These are phyloP conservation scores for Heterocephalus glaber DNA, from an alignment of 2,113 vertebrate genomes.

Conservation along the genomic window DNA sequence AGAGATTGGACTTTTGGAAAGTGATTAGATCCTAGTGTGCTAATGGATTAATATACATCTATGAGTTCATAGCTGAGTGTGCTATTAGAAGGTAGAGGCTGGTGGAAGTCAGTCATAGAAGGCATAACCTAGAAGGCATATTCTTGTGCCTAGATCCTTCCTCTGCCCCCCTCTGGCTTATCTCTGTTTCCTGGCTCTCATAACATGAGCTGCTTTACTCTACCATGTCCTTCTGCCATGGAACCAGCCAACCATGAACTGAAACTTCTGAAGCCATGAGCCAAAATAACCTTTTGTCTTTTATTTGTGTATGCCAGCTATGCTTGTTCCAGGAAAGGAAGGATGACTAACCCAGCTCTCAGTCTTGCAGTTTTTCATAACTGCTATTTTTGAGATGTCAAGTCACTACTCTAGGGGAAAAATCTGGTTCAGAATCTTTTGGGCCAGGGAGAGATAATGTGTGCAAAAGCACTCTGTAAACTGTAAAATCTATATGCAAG, in stretches of 20 bases:
- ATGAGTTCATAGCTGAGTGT: neutral
- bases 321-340: neutral
- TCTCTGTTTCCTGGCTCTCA: neutral
- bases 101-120: neutral
- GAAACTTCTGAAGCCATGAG: neutral
- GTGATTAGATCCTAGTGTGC: neutral
- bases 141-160: neutral
- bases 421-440: neutral
- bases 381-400: neutral
- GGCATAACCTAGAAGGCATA: neutral
- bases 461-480: neutral
- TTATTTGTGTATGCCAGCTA: neutral
- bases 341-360: neutral
- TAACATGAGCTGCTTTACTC: neutral
- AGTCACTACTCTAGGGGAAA: slow-evolving; percentile 4
- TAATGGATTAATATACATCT: neutral
- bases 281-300: neutral
- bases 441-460: neutral
- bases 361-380: neutral
- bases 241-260: neutral
- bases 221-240: neutral
- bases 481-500: neutral
- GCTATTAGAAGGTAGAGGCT: neutral
- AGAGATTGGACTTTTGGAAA: neutral
- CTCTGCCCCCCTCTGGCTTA: neutral